Conservation (phyloP, 2,113 vertebrate species). For the Pteruthius melanotis region DNA sequence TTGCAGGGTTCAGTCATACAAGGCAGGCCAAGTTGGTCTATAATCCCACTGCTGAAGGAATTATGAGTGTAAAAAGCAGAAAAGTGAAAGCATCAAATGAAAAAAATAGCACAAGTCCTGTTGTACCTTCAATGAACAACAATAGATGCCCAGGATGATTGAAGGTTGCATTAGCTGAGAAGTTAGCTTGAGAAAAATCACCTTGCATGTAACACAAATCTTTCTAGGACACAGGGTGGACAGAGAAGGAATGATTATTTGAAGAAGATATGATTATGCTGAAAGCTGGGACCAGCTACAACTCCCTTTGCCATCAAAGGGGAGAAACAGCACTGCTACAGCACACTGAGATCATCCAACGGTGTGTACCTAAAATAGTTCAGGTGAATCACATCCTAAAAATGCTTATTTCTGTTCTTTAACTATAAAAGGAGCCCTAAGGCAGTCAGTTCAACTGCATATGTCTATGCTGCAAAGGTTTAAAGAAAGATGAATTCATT, state of each 20-base stretch:
- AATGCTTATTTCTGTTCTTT: neutral
- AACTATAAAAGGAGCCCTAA: neutral
- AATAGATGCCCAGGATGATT: neutral
- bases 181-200: neutral
- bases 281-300: neutral
- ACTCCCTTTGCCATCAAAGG: neutral
- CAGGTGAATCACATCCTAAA: conserved; percentile 33
- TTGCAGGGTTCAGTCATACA: neutral
- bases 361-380: neutral
- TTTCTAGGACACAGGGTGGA: neutral
- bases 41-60: neutral
- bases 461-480: neutral
- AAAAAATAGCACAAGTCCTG: neutral
- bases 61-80: neutral
- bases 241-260: neutral
- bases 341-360: neutral
- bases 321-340: neutral
- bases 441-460: neutral
- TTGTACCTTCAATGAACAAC: neutral
- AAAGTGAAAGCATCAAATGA: neutral
- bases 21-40: neutral
- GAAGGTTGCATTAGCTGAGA: neutral
- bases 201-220: neutral
- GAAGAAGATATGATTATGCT: neutral
- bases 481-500: neutral